Evolutionary conservation across 1,140 invertebrate species (phyloP).

Genomic region (Drosophila obscura): DNA sequence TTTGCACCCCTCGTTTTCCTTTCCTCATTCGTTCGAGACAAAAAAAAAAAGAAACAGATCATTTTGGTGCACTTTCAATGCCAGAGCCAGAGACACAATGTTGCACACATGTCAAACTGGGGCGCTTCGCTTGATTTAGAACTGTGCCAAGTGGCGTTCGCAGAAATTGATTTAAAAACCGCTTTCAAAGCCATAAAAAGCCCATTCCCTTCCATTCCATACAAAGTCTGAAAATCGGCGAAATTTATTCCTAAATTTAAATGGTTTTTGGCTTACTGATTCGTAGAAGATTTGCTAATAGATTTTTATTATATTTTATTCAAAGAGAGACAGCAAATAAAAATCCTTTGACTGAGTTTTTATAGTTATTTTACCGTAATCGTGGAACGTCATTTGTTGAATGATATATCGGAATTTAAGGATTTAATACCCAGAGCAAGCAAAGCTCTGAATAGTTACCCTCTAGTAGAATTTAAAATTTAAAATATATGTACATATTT

Average conservation of each 20-base stretch:
- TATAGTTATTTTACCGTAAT: neutral
- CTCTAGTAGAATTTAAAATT: no score
- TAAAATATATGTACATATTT: no score
- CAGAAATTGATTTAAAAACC: constrained; percentile 80
- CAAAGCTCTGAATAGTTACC: no score
- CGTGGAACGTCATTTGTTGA: neutral
- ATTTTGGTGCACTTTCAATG: constrained; percentile 33
- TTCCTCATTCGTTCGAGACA: constrained; percentile 39
- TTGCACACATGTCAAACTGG: constrained; percentile 79
- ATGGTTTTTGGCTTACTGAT: constrained; percentile 5
- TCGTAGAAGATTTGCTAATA: constrained; percentile 40
- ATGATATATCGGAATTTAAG: no score
- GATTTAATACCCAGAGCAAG: no score
- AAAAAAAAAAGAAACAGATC: constrained; percentile 42
- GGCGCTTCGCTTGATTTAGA: constrained; percentile 79
- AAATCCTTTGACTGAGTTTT: constrained; percentile 4
- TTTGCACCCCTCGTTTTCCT: constrained; percentile 24
- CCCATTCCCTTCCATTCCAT: constrained; percentile 15
- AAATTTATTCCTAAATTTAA: constrained; percentile 21
- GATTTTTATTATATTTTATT: constrained; percentile 41
- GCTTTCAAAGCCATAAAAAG: constrained; percentile 75
- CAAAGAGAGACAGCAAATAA: neutral
- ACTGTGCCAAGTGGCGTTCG: constrained; percentile 78
- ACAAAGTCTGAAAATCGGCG: constrained; percentile 28
- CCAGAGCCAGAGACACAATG: constrained; percentile 39